Percentiles rank a stretch among this genome's conserved stretches.
These are phyloP conservation scores for Drosophila mimetica DNA, from an alignment of 2,888 invertebrate genomes.

Conservation along the genomic window DNA sequence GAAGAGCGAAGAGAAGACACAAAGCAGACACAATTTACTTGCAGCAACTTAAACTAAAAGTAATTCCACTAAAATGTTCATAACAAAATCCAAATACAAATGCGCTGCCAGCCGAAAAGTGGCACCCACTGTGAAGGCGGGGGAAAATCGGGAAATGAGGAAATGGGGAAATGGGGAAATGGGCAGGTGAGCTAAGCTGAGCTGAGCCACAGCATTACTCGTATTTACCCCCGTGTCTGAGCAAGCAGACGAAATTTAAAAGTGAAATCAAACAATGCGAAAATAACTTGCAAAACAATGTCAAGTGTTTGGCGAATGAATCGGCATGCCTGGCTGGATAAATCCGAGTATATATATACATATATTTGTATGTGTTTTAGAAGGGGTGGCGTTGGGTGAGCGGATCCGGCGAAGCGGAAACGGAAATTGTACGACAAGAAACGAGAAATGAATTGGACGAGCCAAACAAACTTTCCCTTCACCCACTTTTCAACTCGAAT, in stretches of 20 bases:
- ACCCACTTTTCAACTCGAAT: slow-evolving; percentile 3
- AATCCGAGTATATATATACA: not conserved
- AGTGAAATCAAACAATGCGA: slow-evolving; percentile 78
- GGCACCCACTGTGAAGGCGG: not conserved
- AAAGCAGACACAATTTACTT: slow-evolving; percentile 19
- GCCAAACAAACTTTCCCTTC: slow-evolving; percentile 22
- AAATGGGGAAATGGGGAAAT: not conserved
- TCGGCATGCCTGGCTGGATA: slow-evolving; percentile 14
- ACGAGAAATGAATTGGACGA: slow-evolving; percentile 39
- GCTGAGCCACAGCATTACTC: slow-evolving; percentile 32
- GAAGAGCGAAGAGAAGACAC: not conserved
- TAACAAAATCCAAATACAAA: slow-evolving; percentile 69
- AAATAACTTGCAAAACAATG: slow-evolving; percentile 76
- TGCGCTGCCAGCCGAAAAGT: slow-evolving; percentile 26
- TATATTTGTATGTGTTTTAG: not conserved
- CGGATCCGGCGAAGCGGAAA: slow-evolving; percentile 34
- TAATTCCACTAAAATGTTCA: slow-evolving; percentile 75
- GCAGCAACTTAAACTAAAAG: slow-evolving; percentile 71
- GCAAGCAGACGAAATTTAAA: slow-evolving; percentile 67
- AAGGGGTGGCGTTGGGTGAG: not conserved
- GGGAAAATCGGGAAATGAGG: not conserved
- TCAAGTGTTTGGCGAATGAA: slow-evolving; percentile 50
- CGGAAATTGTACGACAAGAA: slow-evolving; percentile 39
- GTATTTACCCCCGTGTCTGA: slow-evolving; percentile 54
- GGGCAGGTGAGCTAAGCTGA: slow-evolving; percentile 2